Evolutionary conservation across 2,113 vertebrate species (phyloP), one percentile per base, ranked within the genome.

Genomic region (Rynchops niger): DNA sequence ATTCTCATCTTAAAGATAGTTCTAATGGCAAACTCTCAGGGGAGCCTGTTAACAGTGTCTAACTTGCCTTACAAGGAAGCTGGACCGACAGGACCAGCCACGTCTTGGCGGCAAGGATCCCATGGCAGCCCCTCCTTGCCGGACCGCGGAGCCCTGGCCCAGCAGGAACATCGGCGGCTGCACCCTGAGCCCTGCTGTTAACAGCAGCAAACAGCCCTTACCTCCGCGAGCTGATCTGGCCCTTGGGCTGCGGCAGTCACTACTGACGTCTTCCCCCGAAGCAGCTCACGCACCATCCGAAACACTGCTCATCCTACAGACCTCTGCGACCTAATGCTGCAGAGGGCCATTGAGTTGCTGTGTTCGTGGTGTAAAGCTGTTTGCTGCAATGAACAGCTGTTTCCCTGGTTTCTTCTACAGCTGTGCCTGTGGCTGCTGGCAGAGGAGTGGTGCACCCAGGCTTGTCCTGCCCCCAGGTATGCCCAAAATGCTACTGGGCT

Each of bases 71-170:
- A 15, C 40, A 47, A 6, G 1, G 6, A 15, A 59, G 13, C 29
- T 10, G 66, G 66, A 16, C n/a, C 1, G 2, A 25, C 4, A 61
- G 82, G n/a, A 43, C 11, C 52, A 11, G 62, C n/a, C 21, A 6
- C 1, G 1, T 36, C 30, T 32, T 65, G 22, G 7, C 1, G 0
- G 38, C 15, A 36, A 56, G 56, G 38, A 19, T 9, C 43, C 50
- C 36, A 19, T 6, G 32, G 8, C 55, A 43, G 43, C 42, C 12
- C 3, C 11, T 32, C 53, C 62, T 17, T 4, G 22, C 21, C 0
- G 3, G 32, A 9, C 13, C 2, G 1, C n/a, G 27, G 15, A 45
- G 83, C 63, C 49, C 49, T 22, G 55, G 42, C 26, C 34, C 36
- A 12, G 58, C 65, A 14, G 86, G 40, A 15, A 7, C 3, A 7